A percentile compares a stretch with the other conserved stretches of the same genome.
Evolutionary conservation across 2,888 invertebrate species (phyloP).

Genomic region (Eupeodes latifasciatus): DNA sequence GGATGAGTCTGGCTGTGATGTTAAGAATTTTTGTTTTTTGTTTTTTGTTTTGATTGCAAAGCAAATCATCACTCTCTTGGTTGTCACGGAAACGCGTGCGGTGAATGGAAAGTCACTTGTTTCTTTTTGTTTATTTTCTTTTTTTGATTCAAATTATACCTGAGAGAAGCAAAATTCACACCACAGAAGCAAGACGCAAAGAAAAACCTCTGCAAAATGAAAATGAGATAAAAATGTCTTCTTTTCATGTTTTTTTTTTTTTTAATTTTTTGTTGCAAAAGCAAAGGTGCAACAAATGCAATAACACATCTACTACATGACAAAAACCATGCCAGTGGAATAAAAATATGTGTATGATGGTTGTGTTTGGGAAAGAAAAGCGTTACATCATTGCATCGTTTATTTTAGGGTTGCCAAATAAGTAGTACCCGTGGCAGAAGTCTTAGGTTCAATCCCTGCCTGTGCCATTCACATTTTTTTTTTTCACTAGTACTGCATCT

Average conservation of each 20-base stretch:
- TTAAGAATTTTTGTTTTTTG: too few relatives aligned
- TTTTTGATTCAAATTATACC: not conserved
- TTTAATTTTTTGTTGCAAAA: not conserved
- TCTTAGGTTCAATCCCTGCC: too few relatives aligned
- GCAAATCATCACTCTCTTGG: conserved; percentile 47
- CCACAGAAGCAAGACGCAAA: not conserved
- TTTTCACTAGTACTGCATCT: too few relatives aligned
- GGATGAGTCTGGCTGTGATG: conserved; percentile 57
- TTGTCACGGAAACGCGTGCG: conserved; percentile 1
- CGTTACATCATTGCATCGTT: not conserved
- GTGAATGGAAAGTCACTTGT: conserved; percentile 22
- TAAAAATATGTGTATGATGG: not conserved
- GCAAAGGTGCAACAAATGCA: conserved; percentile 49
- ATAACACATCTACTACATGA: conserved; percentile 26
- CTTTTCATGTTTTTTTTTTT: too few relatives aligned
- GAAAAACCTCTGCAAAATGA: not conserved
- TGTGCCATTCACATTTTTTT: too few relatives aligned
- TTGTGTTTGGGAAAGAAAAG: not conserved
- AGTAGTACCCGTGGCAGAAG: not conserved
- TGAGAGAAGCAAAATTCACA: not conserved
- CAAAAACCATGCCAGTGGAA: conserved; percentile 12
- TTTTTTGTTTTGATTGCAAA: conserved; percentile 23
- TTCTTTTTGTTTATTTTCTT: not conserved
- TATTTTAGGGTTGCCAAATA: not conserved
- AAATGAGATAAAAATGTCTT: conserved; percentile 57